Conservation (phyloP, 1,140 invertebrate species). For the Littorina saxatilis region DNA sequence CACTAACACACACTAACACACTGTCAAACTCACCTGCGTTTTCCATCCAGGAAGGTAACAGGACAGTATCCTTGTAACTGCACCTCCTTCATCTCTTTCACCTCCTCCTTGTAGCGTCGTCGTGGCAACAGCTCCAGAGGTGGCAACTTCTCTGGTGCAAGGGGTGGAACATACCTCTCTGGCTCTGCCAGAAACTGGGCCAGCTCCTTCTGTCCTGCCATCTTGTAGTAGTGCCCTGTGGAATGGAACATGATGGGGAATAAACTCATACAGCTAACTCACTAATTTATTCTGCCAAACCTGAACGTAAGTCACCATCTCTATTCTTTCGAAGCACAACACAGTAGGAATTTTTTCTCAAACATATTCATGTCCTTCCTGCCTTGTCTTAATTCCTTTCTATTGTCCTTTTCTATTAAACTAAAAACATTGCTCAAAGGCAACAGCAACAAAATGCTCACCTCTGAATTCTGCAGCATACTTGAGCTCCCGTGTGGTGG, state of each 20-base stretch:
- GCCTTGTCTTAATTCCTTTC: no score
- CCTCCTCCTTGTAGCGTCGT: slow-evolving; percentile 59
- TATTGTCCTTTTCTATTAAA: no score
- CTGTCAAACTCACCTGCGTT: slow-evolving; percentile 63
- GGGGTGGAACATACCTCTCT: slow-evolving; percentile 73
- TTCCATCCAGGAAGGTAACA: slow-evolving; percentile 74
- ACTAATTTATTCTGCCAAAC: no score
- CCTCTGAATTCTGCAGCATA: slow-evolving; percentile 76
- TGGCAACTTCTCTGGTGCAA: slow-evolving; percentile 70
- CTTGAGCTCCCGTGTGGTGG: slow-evolving; percentile 61
- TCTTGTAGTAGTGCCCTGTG: slow-evolving; percentile 74
- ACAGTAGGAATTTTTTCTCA: no score
- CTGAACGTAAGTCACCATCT: no score
- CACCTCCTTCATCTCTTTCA: slow-evolving; percentile 56
- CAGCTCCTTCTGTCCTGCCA: slow-evolving; percentile 69
- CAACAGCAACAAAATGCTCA: no score
- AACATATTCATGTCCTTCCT: no score
- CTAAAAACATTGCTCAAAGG: no score
- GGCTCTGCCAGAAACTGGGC: slow-evolving; percentile 70
- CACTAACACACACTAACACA: background rate
- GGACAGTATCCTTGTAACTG: slow-evolving; percentile 75
- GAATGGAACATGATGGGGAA: no score
- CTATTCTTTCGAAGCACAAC: no score
- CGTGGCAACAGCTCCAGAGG: slow-evolving; percentile 65
- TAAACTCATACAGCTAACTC: no score